phyloP scores from a whole-genome alignment of 2,888 invertebrate species.

The Itoplectis maculator region DNA sequence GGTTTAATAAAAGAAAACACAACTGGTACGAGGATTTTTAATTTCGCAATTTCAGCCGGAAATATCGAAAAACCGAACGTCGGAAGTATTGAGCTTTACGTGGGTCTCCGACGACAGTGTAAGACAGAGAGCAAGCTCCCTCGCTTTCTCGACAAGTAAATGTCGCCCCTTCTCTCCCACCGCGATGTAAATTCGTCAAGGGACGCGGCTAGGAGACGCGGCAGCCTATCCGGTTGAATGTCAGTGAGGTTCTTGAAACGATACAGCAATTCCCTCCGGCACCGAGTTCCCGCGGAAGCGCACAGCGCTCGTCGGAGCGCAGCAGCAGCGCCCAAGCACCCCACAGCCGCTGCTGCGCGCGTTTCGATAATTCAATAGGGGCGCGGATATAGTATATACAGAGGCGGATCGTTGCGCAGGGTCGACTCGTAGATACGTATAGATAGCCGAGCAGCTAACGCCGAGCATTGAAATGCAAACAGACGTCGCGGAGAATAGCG shows the following conservation, averaged over 20 bases:
- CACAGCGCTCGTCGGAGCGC: background rate
- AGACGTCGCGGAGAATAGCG: conserved; percentile 45
- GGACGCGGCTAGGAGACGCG: background rate
- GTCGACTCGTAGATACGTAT: background rate
- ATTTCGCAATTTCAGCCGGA: too few species aligned
- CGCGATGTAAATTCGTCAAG: conserved; percentile 25
- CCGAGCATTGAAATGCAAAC: conserved; percentile 53
- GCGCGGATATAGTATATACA: conserved; percentile 17
- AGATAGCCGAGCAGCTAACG: conserved; percentile 10
- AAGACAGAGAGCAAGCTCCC: too few species aligned
- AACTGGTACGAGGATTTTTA: too few species aligned
- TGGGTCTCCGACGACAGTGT: too few species aligned
- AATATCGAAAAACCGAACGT: too few species aligned
- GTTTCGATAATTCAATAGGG: conserved; percentile 58
- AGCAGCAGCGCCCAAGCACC: conserved; percentile 1
- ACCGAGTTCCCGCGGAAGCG: conserved; percentile 39
- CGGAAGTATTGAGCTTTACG: too few species aligned
- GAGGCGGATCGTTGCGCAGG: background rate
- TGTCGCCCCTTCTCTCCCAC: background rate
- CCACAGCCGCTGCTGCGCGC: conserved; percentile 16
- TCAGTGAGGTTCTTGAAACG: conserved; percentile 31
- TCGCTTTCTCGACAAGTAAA: conserved; percentile 9
- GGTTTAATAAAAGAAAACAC: too few species aligned
- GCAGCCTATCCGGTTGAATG: conserved; percentile 19
- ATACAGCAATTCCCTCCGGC: conserved; percentile 47